phyloP scores from a whole-genome alignment of 1,140 invertebrate genomes.

The Bombus superbus region DNA sequence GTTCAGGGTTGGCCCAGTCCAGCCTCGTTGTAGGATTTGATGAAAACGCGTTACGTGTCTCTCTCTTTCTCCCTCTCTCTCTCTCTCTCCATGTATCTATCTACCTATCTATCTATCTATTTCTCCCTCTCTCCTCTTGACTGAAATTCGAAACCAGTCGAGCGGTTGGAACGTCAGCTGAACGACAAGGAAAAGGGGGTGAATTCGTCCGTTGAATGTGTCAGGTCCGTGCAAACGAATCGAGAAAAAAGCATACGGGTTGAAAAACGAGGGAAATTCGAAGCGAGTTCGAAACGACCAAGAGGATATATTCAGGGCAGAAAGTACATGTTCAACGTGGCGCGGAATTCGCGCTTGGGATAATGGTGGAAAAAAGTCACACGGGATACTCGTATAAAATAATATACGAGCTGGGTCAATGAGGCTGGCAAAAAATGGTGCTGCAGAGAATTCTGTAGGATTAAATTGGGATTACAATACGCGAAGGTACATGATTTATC shows the following conservation, averaged over 20 bases:
- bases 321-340: conserved; percentile 31
- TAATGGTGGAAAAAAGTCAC: conserved; percentile 26
- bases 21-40: conserved; percentile 23
- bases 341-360: conserved; percentile 23
- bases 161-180: background rate
- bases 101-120: background rate
- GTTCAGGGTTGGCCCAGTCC: conserved; percentile 34
- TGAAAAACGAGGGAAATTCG: conserved; percentile 41
- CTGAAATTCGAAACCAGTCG: conserved; percentile 8
- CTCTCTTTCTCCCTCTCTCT: background rate
- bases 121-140: background rate
- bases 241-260: background rate
- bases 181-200: background rate
- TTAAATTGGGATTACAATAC: conserved; percentile 44
- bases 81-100: background rate
- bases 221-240: background rate
- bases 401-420: conserved; percentile 43
- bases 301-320: conserved; percentile 11
- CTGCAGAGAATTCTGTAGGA: conserved; percentile 37
- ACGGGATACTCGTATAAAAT: conserved; percentile 36
- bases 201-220: background rate
- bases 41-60: conserved; percentile 24
- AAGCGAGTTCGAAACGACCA: conserved; percentile 27
- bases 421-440: conserved; percentile 40
- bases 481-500: conserved; percentile 31